Base-by-base conservation (phyloP, 2,888 invertebrate genomes). In the Dicyrtomina minuta region DNA sequence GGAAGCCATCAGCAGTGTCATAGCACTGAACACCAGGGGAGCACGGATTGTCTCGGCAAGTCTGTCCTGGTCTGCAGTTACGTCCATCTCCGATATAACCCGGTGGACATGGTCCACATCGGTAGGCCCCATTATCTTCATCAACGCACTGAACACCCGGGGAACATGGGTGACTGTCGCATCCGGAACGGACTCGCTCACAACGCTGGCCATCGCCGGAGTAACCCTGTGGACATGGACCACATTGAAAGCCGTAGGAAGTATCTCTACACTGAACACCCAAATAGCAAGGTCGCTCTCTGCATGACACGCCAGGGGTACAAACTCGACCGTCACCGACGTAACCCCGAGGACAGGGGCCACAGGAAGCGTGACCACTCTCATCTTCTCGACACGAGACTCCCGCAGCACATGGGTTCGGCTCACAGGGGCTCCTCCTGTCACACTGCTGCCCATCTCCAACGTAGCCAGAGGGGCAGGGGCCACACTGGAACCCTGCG, bases 361-460 rank as follows among this genome's bases (percentile, higher is more conserved):
- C 66, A 43, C 66, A 67, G 12, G 66, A 59, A 1, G 66, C 55
- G 27, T 59, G 59, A 27, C 66, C 66, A 17, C 46, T 46, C 4
- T 51, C 20, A 95, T 96, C 0, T 24, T 24, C 55, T 24, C 55
- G 24, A 79, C 94, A 94, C n/a, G 87, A 86, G 0, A 90, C 88
- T 64, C 87, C 83, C 3, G 88, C 87, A 79, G 91, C 90, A 79
- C 96, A 96, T 0, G 91, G 90, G 75, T 86, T 85, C 68, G 85
- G 84, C 66, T 87, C 85, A 81, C 91, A 91, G 39, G 87, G 85
- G 76, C 86, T 85, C 70, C 85, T 82, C 17, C 81, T 58, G 8
- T 49, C 62, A 51, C 62, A 62, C 12, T 4, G 12, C 12, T 33
- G 17, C 1, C 62, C 62, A 60, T 60, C 67, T 2, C 49, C 51